Conservation (phyloP, 1,140 invertebrate species). For the Agrilus planipennis region DNA sequence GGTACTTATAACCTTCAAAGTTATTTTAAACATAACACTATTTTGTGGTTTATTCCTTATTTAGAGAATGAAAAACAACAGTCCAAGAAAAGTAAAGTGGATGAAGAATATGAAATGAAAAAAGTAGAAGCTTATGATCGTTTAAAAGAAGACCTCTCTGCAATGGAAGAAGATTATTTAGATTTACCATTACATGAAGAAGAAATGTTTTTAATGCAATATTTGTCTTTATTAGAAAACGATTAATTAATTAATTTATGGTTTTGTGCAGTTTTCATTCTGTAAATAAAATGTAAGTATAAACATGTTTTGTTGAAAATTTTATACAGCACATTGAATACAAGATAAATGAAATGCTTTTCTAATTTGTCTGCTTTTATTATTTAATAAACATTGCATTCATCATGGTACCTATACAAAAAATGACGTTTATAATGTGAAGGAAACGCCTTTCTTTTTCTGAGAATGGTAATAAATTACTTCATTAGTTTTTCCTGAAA, state of each 20-base stretch:
- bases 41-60: not conserved
- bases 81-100: conserved; percentile 9
- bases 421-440: no score
- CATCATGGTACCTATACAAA: no score
- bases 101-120: conserved; percentile 23
- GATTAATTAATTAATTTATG: conserved; percentile 7
- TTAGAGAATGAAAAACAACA: conserved; percentile 6
- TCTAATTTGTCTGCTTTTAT: no score
- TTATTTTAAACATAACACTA: not conserved
- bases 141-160: conserved; percentile 43
- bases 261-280: no score
- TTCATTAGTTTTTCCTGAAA: conserved; percentile 79
- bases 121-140: conserved; percentile 41
- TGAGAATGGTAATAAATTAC: no score
- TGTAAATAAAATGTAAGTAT: no score
- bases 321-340: no score
- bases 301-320: no score
- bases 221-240: conserved; percentile 40
- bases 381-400: no score
- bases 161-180: conserved; percentile 49
- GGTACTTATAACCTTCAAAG: not conserved
- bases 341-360: no score
- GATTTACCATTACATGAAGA: conserved; percentile 46
- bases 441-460: no score
- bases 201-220: conserved; percentile 46